Conservation (phyloP, 2,113 vertebrate genomes). For the Drymodes brunneopygia region DNA sequence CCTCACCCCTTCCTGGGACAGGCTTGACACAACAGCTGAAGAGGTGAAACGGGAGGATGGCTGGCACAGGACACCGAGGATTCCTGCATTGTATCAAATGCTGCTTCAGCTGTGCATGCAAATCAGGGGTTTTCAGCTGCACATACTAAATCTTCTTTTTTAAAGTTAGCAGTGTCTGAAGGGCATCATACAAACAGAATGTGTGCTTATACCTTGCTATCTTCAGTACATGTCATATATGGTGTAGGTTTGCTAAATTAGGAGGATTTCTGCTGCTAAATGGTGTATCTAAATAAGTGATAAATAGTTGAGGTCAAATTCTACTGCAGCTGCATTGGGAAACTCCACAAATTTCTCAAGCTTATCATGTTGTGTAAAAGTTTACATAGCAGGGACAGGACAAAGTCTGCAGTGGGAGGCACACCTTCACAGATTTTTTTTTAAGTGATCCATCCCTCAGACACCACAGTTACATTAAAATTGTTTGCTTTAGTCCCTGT, state of each 20-base stretch:
- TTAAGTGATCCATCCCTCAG: background rate
- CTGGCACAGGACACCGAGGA: background rate
- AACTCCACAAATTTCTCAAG: background rate
- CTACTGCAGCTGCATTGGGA: background rate
- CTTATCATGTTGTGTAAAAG: background rate
- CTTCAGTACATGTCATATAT: background rate
- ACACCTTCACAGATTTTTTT: background rate
- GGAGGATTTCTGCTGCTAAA: background rate
- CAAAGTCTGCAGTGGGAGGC: background rate
- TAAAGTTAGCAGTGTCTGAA: background rate
- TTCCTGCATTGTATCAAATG: slow-evolving; percentile 19
- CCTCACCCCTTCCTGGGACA: background rate
- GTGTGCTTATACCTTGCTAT: background rate
- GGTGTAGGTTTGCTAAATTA: background rate
- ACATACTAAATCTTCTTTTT: slow-evolving; percentile 28
- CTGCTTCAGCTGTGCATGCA: slow-evolving; percentile 45
- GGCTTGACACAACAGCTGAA: slow-evolving; percentile 45
- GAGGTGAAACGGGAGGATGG: background rate
- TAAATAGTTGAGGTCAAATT: background rate
- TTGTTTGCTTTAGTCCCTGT: background rate
- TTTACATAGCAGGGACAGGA: background rate
- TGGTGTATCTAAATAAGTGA: background rate
- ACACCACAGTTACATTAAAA: background rate
- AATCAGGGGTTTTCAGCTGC: slow-evolving; percentile 11
- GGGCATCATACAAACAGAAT: background rate